A percentile compares a stretch with the other conserved stretches of the same genome.
phyloP scores from a whole-genome alignment of 2,797 vertebrate species.

The Kryptopterus vitreolus region DNA sequence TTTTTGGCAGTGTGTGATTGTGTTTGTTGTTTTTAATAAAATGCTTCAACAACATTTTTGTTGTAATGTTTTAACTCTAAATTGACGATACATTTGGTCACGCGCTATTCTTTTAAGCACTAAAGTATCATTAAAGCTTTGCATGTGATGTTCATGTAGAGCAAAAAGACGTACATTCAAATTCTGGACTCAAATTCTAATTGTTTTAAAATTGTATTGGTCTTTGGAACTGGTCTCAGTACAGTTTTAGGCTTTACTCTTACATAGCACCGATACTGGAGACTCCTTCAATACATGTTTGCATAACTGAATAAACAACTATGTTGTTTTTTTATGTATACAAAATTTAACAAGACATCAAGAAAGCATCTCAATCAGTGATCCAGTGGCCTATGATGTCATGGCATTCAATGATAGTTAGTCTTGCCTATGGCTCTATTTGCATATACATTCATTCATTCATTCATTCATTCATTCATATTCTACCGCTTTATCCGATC shows the following conservation, averaged over 20 bases:
- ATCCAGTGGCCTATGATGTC: background rate
- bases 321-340: background rate
- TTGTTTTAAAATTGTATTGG: background rate
- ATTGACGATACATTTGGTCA: background rate
- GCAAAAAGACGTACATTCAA: background rate
- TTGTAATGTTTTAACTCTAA: background rate
- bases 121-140: background rate
- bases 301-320: background rate
- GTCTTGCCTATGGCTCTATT: background rate
- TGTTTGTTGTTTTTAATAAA: conserved; percentile 16
- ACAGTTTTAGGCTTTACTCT: no score
- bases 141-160: background rate
- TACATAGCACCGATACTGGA: no score
- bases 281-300: no score
- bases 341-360: background rate
- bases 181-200: background rate
- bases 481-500: no score
- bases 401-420: background rate
- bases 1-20: background rate
- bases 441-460: background rate
- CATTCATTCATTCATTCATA: no score
- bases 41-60: background rate
- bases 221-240: background rate
- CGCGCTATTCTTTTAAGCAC: background rate
- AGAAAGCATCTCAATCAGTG: background rate